Evolutionary conservation across 2,797 vertebrate species (phyloP), one percentile per base, ranked within the genome.

Genomic region (Spinus olivaceus): DNA sequence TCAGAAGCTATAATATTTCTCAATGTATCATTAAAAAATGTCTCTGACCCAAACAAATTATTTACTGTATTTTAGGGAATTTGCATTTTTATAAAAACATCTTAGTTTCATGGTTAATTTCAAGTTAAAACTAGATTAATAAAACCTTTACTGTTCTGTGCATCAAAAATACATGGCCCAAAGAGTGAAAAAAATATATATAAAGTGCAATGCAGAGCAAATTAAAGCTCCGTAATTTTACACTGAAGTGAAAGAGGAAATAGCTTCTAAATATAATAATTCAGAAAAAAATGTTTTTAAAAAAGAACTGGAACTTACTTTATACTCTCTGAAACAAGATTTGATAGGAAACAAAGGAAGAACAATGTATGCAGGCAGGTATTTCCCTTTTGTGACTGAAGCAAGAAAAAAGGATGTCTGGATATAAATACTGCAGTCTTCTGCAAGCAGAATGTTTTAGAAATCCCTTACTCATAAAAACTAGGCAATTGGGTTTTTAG

Each of bases 181-280:
- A 53, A 30, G 65, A 64, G 6, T 81, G 61, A 81, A 91, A 87
- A 86, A 94, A 91, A 61, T 33, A 50, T 13, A 54, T 1, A 61
- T 60, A 72, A 92, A 93, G 91, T 92, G 81, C 91, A 65, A 51
- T n/a, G 39, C 72, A 83, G 81, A 91, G 35, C 81, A 70, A 85
- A 71, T 51, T 54, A 89, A 82, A 95, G 53, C 57, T 81, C 79
- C 15, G 21, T 56, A 67, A 64, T 81, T 87, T 92, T 94, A 92
- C 46, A 77, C 22, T 20, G 14, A 87, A 53, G n/a, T 46, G 30
- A 72, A 93, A 87, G 28, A 78, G 15, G 8, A 92, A 83, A 92
- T 50, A 73, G 18, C 10, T 78, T 91, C 69, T 54, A 71, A 89
- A 83, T 85, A 77, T 12, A 73, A 0, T 20, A 39, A 69, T 33